Evolutionary conservation across 2,797 vertebrate genomes (phyloP), one percentile per base, ranked within the genome.

Genomic region (Neostethus bicornis): DNA sequence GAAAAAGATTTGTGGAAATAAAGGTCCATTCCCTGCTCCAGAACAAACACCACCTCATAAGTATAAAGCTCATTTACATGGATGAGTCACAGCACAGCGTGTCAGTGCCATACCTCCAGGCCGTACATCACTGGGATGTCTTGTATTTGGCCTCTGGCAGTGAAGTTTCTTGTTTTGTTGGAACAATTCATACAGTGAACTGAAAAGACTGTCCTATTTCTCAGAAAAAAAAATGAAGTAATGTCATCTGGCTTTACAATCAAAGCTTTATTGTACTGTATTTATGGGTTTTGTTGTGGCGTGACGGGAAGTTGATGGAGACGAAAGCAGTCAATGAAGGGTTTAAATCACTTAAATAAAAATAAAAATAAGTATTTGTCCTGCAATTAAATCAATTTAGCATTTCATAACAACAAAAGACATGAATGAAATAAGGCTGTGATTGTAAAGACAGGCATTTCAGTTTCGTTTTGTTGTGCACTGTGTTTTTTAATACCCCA

Each of bases 61-160:
- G 75, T 64, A 75, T 71, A 24, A 73, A 67, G 49, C 77, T 77
- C 51, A 80, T 84, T 79, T 79, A 61, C 70, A 83, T 75, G 61
- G 61, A 72, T 80, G 75, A 85, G 45, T 77, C 81, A 80, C 50
- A 72, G 5, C 58, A 54, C 46, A 1, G 1, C 52, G 69, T 74
- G 66, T 75, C 52, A 67, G 41, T 6, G n/a, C 16, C 56, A 62
- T 19, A 60, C 52, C 60, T 76, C 51, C 23, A 41, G 71, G 64
- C 39, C 31, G 4, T 75, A 51, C 52, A 73, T 81, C 64, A 73
- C 42, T 20, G 7, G 70, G 58, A 66, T 20, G 50, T 49, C 57
- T 65, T 14, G 58, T 51, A 58, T 13, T 38, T 37, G 50, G 57
- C 65, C 29, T 41, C 14, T 13, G 63, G 54, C 47, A 61, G 10